These are phyloP conservation scores for Zingel zingel DNA, from an alignment of 2,113 vertebrate species.

Conservation along the genomic window DNA sequence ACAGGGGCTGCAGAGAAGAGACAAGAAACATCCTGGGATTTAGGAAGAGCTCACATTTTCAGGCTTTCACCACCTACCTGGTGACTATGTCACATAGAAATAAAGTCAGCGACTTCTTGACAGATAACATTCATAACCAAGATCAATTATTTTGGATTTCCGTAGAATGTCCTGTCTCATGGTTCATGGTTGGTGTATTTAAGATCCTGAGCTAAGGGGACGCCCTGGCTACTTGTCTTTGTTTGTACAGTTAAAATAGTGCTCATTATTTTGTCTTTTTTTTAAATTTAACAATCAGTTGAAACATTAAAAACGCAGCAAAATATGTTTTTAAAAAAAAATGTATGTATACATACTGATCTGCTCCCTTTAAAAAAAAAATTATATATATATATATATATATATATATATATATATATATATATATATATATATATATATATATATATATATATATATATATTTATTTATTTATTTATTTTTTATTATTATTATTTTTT, in stretches of 20 bases:
- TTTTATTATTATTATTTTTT: too few species aligned
- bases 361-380: neutral
- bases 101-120: neutral
- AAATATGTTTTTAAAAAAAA: neutral
- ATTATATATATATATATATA: too few species aligned
- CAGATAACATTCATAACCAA: neutral
- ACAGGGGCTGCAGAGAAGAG: slow-evolving; percentile 80
- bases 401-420: neutral
- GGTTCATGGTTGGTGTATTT: neutral
- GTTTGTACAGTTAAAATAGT: neutral
- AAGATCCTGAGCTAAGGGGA: neutral
- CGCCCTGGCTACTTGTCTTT: neutral
- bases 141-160: neutral
- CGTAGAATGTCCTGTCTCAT: neutral
- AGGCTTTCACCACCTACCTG: neutral
- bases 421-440: too few species aligned
- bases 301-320: neutral
- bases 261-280: too few species aligned
- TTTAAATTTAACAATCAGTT: too few species aligned
- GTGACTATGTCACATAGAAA: neutral
- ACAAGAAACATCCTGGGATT: slow-evolving; percentile 39
- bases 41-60: slow-evolving; percentile 14
- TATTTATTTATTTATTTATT: too few species aligned
- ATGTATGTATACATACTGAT: neutral
- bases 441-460: too few species aligned